These are phyloP conservation scores for Etia nguti DNA, from an alignment of 2,113 vertebrate species.

Conservation along the genomic window DNA sequence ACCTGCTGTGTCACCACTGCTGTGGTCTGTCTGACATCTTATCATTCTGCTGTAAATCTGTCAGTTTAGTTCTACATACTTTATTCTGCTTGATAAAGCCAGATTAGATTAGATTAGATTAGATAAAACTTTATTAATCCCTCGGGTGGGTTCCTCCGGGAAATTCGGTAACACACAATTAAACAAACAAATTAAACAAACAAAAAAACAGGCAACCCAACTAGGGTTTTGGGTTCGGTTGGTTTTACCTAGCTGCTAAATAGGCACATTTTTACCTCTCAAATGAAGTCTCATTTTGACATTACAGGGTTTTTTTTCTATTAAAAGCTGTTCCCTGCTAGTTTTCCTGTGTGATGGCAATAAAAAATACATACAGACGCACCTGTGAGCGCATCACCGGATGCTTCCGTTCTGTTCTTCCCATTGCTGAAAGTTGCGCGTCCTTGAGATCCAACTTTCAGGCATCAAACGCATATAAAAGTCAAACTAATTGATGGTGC, in stretches of 20 bases:
- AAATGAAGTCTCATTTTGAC: neutral
- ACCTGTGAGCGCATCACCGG: neutral
- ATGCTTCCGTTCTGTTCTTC: neutral
- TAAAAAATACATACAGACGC: conserved; percentile 10
- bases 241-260: neutral
- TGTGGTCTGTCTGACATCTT: conserved; percentile 6
- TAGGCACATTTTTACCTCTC: neutral
- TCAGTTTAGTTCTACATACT: neutral
- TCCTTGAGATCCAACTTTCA: conserved; percentile 69
- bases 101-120: too few relatives aligned
- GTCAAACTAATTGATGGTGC: conserved; percentile 72
- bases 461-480: conserved; percentile 62
- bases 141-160: too few relatives aligned
- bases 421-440: conserved; percentile 55
- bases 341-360: conserved; percentile 7
- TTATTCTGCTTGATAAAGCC: neutral
- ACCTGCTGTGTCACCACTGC: neutral
- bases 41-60: neutral
- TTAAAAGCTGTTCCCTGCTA: neutral
- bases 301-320: neutral
- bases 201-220: neutral
- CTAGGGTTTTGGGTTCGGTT: neutral
- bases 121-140: too few relatives aligned
- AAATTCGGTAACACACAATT: too few relatives aligned
- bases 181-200: too few relatives aligned